phyloP scores from a whole-genome alignment of 2,113 vertebrate species.

The Thamnophis sirtalis region DNA sequence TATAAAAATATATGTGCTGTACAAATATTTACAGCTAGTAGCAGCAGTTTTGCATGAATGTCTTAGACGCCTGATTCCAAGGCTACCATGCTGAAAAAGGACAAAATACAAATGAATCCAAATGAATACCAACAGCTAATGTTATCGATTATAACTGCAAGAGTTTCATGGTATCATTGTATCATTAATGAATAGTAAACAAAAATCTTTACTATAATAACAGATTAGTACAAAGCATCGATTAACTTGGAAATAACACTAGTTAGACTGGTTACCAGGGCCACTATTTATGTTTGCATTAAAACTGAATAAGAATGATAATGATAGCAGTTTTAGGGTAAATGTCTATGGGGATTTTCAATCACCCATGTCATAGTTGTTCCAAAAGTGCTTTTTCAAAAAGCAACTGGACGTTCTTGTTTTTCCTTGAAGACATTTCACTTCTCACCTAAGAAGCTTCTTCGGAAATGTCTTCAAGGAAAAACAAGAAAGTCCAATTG shows the following conservation, averaged over 20 bases:
- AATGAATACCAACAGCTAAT: background rate
- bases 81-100: background rate
- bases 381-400: background rate
- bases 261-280: background rate
- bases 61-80: background rate
- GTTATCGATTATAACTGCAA: background rate
- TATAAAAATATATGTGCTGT: background rate
- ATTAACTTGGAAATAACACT: background rate
- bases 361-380: background rate
- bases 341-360: background rate
- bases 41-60: background rate
- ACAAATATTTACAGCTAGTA: background rate
- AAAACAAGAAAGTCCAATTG: background rate
- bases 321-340: background rate
- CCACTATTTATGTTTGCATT: background rate
- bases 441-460: background rate
- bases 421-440: background rate
- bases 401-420: background rate
- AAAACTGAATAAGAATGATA: background rate
- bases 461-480: background rate
- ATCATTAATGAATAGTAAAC: background rate
- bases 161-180: background rate
- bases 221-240: background rate
- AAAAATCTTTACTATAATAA: background rate
- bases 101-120: background rate